Conservation (phyloP, 1,140 invertebrate species). For the Trinorchestia longiramus region DNA sequence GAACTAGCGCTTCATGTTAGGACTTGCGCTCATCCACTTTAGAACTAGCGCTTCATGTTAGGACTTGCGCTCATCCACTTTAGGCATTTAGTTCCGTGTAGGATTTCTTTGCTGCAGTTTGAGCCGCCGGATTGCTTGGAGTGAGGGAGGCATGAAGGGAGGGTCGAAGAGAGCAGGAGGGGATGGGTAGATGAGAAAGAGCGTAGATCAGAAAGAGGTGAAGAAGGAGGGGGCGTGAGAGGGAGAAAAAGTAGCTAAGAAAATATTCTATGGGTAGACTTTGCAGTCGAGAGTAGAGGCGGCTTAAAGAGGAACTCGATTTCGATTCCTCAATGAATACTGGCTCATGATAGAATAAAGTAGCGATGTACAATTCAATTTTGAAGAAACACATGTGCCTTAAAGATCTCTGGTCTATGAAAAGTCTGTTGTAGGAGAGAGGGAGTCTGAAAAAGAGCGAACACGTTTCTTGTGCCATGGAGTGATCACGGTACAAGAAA, state of each 20-base stretch:
- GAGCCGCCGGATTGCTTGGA: neutral
- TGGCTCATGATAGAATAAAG: neutral
- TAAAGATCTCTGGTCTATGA: neutral
- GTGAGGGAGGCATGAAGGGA: neutral
- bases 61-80: neutral
- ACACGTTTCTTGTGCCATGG: neutral
- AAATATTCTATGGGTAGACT: neutral
- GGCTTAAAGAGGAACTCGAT: no score
- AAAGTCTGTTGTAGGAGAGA: neutral
- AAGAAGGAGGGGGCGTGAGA: neutral
- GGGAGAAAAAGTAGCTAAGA: neutral
- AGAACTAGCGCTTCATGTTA: neutral
- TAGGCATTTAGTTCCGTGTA: neutral
- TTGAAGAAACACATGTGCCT: neutral
- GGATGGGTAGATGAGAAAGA: neutral
- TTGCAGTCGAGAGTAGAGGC: neutral
- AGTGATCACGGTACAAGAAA: neutral
- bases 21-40: neutral
- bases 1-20: neutral
- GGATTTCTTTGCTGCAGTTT: neutral
- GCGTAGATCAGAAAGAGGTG: neutral
- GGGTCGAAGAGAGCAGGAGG: neutral
- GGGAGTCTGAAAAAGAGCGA: neutral
- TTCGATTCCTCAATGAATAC: neutral
- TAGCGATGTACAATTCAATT: neutral